Base-by-base conservation (phyloP, 2,888 invertebrate genomes). In the Diarsia dahlii region DNA sequence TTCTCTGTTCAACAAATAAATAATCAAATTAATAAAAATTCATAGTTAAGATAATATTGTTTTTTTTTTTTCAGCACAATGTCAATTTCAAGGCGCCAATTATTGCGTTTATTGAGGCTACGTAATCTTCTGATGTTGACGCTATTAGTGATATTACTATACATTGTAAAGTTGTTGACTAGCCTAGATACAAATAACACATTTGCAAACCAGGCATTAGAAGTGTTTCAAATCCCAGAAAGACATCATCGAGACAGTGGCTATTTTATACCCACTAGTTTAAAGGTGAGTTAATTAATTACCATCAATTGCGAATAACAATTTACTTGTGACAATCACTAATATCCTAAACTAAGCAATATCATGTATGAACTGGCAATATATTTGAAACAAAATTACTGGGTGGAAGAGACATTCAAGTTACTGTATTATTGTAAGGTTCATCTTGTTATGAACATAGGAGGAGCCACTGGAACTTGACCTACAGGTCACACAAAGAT, bases 91-190 rank as follows among this genome's bases (percentile, higher is more conserved):
- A 88, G 94, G 74, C 89, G 95, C 3, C 88, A 90, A 70, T 66
- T 92, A 18, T 75, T 90, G 46, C 92, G 95, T n/a, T 79, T 95
- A 6, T 78, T 95, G 15, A 91, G 93, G 76, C 64, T 94, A 2
- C 91, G 95, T 1, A 95, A 94, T 78, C 90, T 96, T 3, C 20
- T 94, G 3, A 80, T 90, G n/a, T 64, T 95, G 13, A 94, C 94
- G 3, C n/a, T 93, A 18, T 76, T 95, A 46, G 83, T 95, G 0
- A 89, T 93, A 23, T 60, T 94, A 13, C 69, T 95, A 56, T 95
- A 95, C 76, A 79, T 92, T n/a, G 72, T 93, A 0, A 94, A 91
- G 81, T 81, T 86, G 2, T 81, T 93, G 3, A 82, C 74, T 23
- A 88, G 87, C 45, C 52, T 87, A 0, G 85, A 91, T 3, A 62